phyloP scores from a whole-genome alignment of 2,113 vertebrate species.

The Myxocyprinus asiaticus region DNA sequence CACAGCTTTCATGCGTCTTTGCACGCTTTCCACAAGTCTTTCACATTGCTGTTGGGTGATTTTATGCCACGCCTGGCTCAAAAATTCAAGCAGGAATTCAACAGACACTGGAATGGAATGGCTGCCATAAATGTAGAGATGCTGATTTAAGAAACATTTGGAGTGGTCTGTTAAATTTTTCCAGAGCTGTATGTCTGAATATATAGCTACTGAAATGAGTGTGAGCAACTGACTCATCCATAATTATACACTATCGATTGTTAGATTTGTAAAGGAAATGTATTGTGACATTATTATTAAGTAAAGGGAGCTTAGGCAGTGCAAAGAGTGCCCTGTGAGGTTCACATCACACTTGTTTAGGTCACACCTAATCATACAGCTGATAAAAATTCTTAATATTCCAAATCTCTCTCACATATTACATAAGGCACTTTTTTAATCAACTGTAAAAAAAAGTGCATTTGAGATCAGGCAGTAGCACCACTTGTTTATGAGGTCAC shows the following conservation, averaged over 20 bases:
- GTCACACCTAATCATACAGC: slow-evolving; percentile 17
- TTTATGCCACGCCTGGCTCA: no score
- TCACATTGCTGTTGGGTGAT: no score
- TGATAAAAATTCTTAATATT: background rate
- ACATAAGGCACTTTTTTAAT: slow-evolving; percentile 1
- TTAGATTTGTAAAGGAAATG: background rate
- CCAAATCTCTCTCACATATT: slow-evolving; percentile 11
- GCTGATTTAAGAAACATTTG: no score
- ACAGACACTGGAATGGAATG: no score
- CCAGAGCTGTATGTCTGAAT: slow-evolving; percentile 6
- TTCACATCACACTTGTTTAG: slow-evolving; percentile 1
- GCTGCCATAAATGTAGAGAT: no score
- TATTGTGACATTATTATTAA: background rate
- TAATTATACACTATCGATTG: background rate
- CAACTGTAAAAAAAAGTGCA: slow-evolving; percentile 75
- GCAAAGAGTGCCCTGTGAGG: background rate
- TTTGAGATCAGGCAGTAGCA: slow-evolving; percentile 94
- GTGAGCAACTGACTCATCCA: background rate
- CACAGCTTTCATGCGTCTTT: no score
- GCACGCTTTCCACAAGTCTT: no score
- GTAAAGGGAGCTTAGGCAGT: slow-evolving; percentile 31
- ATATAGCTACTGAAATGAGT: slow-evolving; percentile 15
- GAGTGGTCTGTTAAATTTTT: no score
- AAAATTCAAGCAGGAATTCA: no score
- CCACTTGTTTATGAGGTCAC: slow-evolving; percentile 92